These are phyloP conservation scores for Vanessa atalanta DNA, from an alignment of 1,140 invertebrate species.

Conservation along the genomic window DNA sequence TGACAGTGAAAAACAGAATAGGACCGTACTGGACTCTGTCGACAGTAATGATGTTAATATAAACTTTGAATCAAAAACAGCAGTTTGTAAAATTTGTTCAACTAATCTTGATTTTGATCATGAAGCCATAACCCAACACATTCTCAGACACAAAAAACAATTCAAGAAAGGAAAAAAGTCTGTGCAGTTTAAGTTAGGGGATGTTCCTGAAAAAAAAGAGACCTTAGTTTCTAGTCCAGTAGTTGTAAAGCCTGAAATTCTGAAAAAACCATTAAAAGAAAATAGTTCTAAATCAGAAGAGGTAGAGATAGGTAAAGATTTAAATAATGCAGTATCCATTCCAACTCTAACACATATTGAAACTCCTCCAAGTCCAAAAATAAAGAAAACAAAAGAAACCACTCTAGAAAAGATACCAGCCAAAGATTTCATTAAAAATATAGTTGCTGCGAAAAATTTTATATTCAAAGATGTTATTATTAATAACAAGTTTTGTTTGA, in stretches of 20 bases:
- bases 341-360: too few species aligned
- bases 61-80: slow-evolving; percentile 22
- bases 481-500: slow-evolving; percentile 27
- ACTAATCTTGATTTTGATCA: slow-evolving; percentile 7
- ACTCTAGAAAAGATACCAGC: background rate
- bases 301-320: background rate
- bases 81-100: slow-evolving; percentile 22
- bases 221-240: too few species aligned
- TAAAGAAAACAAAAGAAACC: background rate
- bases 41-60: slow-evolving; percentile 13
- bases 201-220: too few species aligned
- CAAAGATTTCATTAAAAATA: slow-evolving; percentile 2
- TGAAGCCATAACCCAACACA: slow-evolving; percentile 24
- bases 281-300: background rate
- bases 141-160: slow-evolving; percentile 16
- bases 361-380: background rate
- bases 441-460: background rate
- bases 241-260: background rate
- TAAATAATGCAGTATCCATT: background rate
- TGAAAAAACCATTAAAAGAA: background rate
- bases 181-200: too few species aligned
- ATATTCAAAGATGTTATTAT: slow-evolving; percentile 20
- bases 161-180: slow-evolving; percentile 1
- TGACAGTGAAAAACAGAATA: too few species aligned
- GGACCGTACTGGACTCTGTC: too few species aligned